phyloP scores from a whole-genome alignment of 2,888 invertebrate genomes.

The Crioceris asparagi region DNA sequence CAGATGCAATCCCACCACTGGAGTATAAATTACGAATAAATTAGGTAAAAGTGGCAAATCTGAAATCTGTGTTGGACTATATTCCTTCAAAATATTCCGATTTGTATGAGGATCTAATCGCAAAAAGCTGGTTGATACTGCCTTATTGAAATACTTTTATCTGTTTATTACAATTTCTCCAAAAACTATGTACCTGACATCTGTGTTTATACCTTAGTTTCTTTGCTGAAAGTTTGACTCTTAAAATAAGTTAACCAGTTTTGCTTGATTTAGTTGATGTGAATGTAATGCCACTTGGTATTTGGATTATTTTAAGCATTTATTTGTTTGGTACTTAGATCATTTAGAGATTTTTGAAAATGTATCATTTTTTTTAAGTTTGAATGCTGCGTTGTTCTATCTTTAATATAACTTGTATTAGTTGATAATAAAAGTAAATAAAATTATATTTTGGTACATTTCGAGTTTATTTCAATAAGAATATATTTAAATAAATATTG shows the following conservation, averaged over 20 bases:
- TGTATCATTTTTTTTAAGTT: not conserved
- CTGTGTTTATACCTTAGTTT: not conserved
- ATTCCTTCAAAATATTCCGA: not conserved
- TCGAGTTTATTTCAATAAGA: no score
- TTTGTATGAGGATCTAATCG: not conserved
- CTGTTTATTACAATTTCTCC: not conserved
- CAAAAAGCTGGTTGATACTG: not conserved
- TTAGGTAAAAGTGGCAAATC: not conserved
- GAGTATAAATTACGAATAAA: not conserved
- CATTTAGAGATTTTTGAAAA: not conserved
- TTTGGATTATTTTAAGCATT: no score
- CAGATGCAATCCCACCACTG: not conserved
- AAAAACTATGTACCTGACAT: not conserved
- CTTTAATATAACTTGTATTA: no score
- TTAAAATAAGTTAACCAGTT: not conserved
- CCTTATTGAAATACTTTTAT: not conserved
- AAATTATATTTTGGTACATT: no score
- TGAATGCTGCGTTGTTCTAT: not conserved
- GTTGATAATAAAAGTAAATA: no score
- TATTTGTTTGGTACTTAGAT: no score
- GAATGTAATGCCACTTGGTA: not conserved
- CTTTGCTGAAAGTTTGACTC: not conserved
- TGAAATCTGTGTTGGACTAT: not conserved
- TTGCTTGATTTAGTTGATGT: not conserved
- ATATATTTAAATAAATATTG: no score